These are phyloP conservation scores for Periophthalmus modestus DNA, from an alignment of 2,113 vertebrate genomes.

Conservation along the genomic window DNA sequence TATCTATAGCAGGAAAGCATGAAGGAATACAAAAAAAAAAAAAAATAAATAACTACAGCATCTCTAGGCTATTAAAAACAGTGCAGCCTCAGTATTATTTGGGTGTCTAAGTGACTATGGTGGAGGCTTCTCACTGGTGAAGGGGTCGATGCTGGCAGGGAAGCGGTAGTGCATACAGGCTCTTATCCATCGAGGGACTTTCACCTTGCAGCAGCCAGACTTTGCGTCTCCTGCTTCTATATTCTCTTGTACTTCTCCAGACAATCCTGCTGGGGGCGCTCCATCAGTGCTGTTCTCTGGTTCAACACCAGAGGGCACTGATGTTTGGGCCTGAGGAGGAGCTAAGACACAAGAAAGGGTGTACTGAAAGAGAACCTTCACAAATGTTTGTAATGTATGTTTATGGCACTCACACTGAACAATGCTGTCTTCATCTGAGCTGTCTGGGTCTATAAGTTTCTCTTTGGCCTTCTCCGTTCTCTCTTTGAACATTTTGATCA, in stretches of 20 bases:
- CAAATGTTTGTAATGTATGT: background rate
- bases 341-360: slow-evolving; percentile 32
- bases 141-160: slow-evolving; percentile 93
- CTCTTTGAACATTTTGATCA: slow-evolving; percentile 90
- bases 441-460: slow-evolving; percentile 89
- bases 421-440: slow-evolving; percentile 87
- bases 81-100: background rate
- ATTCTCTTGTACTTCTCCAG: slow-evolving; percentile 14
- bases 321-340: slow-evolving; percentile 51
- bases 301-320: slow-evolving; percentile 48
- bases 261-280: slow-evolving; percentile 30
- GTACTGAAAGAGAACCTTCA: background rate
- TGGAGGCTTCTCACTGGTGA: slow-evolving; percentile 86
- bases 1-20: background rate
- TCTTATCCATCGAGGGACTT: slow-evolving; percentile 71
- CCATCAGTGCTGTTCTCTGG: background rate
- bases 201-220: slow-evolving; percentile 83
- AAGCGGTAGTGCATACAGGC: slow-evolving; percentile 76
- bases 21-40: background rate
- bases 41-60: no score
- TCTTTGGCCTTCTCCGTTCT: slow-evolving; percentile 93
- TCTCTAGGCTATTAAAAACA: background rate
- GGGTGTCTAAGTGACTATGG: background rate
- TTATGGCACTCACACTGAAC: slow-evolving; percentile 78
- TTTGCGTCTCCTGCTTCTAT: slow-evolving; percentile 46